Evolutionary conservation across 2,797 vertebrate species (phyloP), one percentile per base, ranked within the genome.

Genomic region (Discoglossus pictus): DNA sequence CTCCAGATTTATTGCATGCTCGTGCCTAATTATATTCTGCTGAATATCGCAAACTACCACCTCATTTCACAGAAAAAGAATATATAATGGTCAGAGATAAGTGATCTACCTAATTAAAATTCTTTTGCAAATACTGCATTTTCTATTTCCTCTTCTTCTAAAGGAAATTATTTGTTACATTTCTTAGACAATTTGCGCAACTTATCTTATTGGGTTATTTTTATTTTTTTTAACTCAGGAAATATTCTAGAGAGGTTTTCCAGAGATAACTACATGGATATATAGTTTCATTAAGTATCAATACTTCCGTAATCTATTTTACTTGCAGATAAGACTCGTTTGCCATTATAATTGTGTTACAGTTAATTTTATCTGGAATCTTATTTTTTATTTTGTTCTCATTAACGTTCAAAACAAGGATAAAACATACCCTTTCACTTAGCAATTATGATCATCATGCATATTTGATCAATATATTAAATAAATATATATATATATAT

Each of bases 281-380:
- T 58, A 64, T 71, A 51, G 36, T 64, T 71, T 63, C 56, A 64
- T 55, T 55, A 70, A 70, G 48, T 34, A 70, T 55, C 66, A 69
- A 47, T 70, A 55, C 48, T 39, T 54, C 16, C 11, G 24, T 53
- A 56, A 70, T 70, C 67, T 56, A 56, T 56, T 70, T 56, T 55
- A 40, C 23, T 11, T 47, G 20, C n/a, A 4, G 9, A 16, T 47
- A 65, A 31, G 16, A 12, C n/a, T 31, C 53, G 6, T 65, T 56
- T 31, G 8, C 27, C 27, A 31, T 31, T 31, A 31, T 4, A 31
- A 31, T 31, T 4, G 27, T 8, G 8, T 31, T 31, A 8, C 4
- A 8, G 27, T 4, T 31, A 31, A 31, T 8, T 31, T 31, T 4
- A 31, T 31, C 27, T 31, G 27, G 4, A 31, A 31, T 31, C 27